phyloP scores from a whole-genome alignment of 2,797 vertebrate genomes.

The Pseudochaenichthys georgianus region DNA sequence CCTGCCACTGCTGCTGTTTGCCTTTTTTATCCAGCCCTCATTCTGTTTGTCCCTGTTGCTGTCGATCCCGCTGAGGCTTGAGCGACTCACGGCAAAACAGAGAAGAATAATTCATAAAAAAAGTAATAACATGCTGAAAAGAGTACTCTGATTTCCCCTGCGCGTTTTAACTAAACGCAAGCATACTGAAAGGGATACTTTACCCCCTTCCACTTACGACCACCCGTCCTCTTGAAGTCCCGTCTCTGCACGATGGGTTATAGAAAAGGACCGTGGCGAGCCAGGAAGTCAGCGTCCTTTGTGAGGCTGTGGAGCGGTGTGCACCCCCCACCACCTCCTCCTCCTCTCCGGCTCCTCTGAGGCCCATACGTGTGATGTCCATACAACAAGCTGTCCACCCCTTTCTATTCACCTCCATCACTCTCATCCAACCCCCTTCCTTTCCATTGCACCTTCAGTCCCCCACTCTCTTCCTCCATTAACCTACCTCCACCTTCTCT shows the following conservation, averaged over 20 bases:
- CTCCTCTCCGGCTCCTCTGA: slow-evolving; percentile 47
- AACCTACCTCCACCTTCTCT: slow-evolving; percentile 79
- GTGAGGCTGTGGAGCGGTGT: slow-evolving; percentile 47
- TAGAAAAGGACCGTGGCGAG: slow-evolving; percentile 42
- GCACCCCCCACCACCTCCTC: slow-evolving; percentile 22
- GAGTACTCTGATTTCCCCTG: slow-evolving; percentile 67
- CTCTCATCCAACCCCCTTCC: slow-evolving; percentile 70
- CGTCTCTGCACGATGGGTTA: slow-evolving; percentile 35
- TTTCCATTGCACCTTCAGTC: slow-evolving; percentile 62
- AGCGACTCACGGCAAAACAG: slow-evolving; percentile 60
- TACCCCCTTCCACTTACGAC: slow-evolving; percentile 52
- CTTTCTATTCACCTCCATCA: slow-evolving; percentile 78
- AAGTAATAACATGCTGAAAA: slow-evolving; percentile 58
- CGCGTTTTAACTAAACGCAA: slow-evolving; percentile 66
- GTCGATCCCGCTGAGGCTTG: slow-evolving; percentile 59
- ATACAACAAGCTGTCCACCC: slow-evolving; percentile 78
- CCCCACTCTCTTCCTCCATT: slow-evolving; percentile 66
- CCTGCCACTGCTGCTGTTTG: slow-evolving; percentile 56
- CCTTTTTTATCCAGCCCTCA: slow-evolving; percentile 53
- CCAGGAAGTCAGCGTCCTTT: slow-evolving; percentile 73
- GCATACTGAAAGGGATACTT: slow-evolving; percentile 36
- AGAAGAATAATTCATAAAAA: slow-evolving; percentile 68
- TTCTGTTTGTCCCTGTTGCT: slow-evolving; percentile 70
- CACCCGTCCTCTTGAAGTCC: slow-evolving; percentile 56
- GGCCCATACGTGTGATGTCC: slow-evolving; percentile 71